Evolutionary conservation across 2,113 vertebrate species (phyloP).

Genomic region (Colaptes auratus): DNA sequence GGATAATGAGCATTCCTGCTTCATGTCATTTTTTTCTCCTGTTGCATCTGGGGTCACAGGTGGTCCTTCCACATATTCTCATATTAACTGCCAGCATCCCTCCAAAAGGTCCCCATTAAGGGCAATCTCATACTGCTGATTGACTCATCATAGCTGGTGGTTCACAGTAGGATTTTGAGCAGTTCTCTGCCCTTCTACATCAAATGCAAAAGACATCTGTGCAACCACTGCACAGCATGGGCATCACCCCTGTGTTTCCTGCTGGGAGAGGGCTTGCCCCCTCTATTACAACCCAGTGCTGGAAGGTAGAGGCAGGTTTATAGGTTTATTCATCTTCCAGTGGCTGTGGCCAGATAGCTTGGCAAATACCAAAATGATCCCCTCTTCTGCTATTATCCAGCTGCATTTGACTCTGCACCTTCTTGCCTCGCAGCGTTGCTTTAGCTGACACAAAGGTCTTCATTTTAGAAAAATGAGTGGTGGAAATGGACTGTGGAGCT

Average conservation of each 20-base stretch:
- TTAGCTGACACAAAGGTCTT: background rate
- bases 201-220: background rate
- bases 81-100: fast-evolving
- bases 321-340: background rate
- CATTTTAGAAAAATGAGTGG: background rate
- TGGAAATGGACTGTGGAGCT: background rate
- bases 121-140: background rate
- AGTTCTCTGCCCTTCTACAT: background rate
- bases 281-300: background rate
- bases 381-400: background rate
- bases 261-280: background rate
- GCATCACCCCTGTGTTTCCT: background rate
- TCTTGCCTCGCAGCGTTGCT: background rate
- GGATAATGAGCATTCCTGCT: background rate
- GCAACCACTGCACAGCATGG: background rate
- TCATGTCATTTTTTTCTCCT: background rate
- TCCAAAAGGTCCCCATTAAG: background rate
- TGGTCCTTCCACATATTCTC: background rate
- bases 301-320: fast-evolving
- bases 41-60: background rate
- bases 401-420: background rate
- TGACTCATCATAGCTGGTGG: background rate
- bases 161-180: background rate
- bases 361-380: background rate
- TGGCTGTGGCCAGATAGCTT: background rate